These are phyloP conservation scores for Eclectus roratus DNA, from an alignment of 2,113 vertebrate genomes.

Conservation along the genomic window DNA sequence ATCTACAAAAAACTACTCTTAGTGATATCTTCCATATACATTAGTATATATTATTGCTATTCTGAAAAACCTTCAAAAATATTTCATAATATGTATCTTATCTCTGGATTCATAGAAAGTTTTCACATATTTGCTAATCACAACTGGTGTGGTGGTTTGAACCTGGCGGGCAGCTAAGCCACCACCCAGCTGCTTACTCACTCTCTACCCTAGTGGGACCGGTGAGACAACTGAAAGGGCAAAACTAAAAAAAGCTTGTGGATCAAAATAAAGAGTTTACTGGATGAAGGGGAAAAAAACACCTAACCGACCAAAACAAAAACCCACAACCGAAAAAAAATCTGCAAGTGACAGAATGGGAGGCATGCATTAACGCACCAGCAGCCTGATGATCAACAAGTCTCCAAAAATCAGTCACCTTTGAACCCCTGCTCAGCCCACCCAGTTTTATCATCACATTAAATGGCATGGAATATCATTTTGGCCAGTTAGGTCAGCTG, in stretches of 20 bases:
- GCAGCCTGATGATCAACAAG: neutral
- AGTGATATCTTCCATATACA: neutral
- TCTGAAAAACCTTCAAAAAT: neutral
- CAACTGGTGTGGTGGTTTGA: neutral
- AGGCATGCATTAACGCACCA: neutral
- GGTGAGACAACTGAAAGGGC: neutral
- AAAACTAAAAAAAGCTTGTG: neutral
- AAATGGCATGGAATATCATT: neutral
- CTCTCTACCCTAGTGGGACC: neutral
- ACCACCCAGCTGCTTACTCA: neutral
- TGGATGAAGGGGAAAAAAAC: neutral
- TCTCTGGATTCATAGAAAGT: neutral
- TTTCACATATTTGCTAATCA: neutral
- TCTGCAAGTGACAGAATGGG: neutral
- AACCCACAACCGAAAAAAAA: rapidly evolving
- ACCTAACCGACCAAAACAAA: neutral
- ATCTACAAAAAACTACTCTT: neutral
- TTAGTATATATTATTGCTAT: neutral
- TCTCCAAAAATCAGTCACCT: neutral
- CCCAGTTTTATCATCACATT: neutral
- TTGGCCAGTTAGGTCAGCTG: neutral
- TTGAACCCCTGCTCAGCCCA: neutral
- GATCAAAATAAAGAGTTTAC: neutral
- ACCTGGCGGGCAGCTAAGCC: neutral
- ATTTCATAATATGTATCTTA: neutral